These are phyloP conservation scores for Lomographa bimaculata DNA, from an alignment of 2,888 invertebrate species.

Conservation along the genomic window DNA sequence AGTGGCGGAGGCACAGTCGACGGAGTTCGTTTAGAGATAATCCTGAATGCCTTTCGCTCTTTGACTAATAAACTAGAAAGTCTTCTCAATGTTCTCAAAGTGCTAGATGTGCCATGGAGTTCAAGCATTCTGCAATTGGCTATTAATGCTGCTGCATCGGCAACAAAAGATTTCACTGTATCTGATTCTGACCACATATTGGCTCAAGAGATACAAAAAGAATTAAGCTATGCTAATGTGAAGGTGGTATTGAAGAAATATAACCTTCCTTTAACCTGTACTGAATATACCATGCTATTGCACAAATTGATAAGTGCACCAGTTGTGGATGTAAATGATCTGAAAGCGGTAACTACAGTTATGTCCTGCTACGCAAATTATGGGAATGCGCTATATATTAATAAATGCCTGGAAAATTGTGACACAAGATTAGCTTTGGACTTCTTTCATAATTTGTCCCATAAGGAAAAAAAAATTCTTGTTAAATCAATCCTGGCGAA, in stretches of 20 bases:
- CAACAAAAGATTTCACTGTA: conserved; percentile 63
- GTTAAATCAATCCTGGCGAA: conserved; percentile 60
- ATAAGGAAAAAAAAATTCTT: conserved; percentile 54
- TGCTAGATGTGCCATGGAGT: conserved; percentile 75
- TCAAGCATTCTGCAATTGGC: conserved; percentile 58
- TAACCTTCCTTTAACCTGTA: conserved; percentile 67
- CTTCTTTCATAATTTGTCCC: conserved; percentile 56
- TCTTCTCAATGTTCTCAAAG: conserved; percentile 68
- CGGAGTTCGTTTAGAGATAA: conserved; percentile 61
- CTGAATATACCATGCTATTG: conserved; percentile 65
- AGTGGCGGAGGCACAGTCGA: conserved; percentile 69
- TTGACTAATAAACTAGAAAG: conserved; percentile 64
- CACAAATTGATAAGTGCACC: conserved; percentile 62
- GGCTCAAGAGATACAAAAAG: conserved; percentile 68
- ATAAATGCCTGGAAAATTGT: conserved; percentile 65
- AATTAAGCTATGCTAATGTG: conserved; percentile 70
- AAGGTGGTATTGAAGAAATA: conserved; percentile 76
- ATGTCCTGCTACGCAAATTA: conserved; percentile 57
- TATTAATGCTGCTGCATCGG: conserved; percentile 56
- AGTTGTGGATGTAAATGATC: conserved; percentile 60
- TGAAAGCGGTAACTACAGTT: conserved; percentile 60
- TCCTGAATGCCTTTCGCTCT: conserved; percentile 63
- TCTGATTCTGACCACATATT: conserved; percentile 60
- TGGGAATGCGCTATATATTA: conserved; percentile 62
- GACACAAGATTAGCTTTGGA: conserved; percentile 64